Base-by-base conservation (phyloP, 2,113 vertebrate species). In the Leucopternis melanops region DNA sequence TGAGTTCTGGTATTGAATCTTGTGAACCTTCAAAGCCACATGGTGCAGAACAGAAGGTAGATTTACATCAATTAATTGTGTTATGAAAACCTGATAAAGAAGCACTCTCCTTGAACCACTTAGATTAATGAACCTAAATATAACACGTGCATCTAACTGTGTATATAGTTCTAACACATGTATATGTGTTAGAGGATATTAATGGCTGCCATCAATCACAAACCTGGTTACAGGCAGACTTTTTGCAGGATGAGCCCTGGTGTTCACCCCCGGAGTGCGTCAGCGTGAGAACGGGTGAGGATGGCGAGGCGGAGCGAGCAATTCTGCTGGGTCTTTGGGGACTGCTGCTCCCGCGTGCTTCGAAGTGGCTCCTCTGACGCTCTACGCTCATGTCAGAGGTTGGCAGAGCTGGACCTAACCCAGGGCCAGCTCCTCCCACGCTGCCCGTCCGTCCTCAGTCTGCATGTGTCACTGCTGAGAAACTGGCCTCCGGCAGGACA, bases 21-120 rank as follows among this genome's bases (percentile, higher is more conserved):
- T 45, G 59, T 62, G 29, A 91, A 91, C 32, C 70, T 78, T 95
- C 91, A 97, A 96, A 93, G 79, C 36, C 74, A 86, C 75, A 78
- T 81, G 93, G 72, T 91, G 15, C 77, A 90, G 72, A 97, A 95
- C 77, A 95, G 85, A 97, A 96, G 75, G 65, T n/a, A 92, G 82
- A 95, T 93, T 95, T 88, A 63, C 93, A 94, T 91, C 59, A 93
- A 85, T 87, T 95, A 96, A 95, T 95, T 91, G 88, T 90, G 87
- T 89, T 86, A 95, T 94, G 42, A 90, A 97, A 96, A 65, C 47
- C 74, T 94, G 84, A 85, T 96, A 82, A 94, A 97, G 80, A 95
- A 92, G 14, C 61, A 79, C 29, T 89, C 52, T 94, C 86, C 96
- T 96, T 98, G 85, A 97, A 97, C 75, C 82, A 88, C 84, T 86